Evolutionary conservation across 2,113 vertebrate genomes (phyloP).

Genomic region (rabbit (Oryctolagus cuniculus)): mOryCun1.1 NC_091449.1:15564501-15565000

Average conservation of each 20-base stretch:
- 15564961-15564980: conserved; percentile 88
- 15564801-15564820: conserved; percentile 94
- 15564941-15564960: not conserved
- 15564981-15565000: conserved; percentile 92
- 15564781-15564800: conserved; percentile 96
- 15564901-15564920: not conserved
- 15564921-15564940: conserved; percentile 19
- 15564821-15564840: not conserved
- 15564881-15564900: not conserved
- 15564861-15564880: not conserved
- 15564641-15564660: not conserved
- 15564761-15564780: conserved; percentile 97
- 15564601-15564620: not conserved
- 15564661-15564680: not conserved
- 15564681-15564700: conserved; percentile 93
- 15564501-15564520: no score
- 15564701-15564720: conserved; percentile 96
- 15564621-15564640: not conserved
- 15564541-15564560: not conserved
- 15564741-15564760: conserved; percentile 96
- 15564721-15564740: conserved; percentile 97
- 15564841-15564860: not conserved
- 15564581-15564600: not conserved
- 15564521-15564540: not conserved
- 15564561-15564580: not conserved